Evolutionary conservation across 2,797 vertebrate genomes (phyloP), one percentile per base, ranked within the genome.

Genomic region (Artibeus lituratus): DNA sequence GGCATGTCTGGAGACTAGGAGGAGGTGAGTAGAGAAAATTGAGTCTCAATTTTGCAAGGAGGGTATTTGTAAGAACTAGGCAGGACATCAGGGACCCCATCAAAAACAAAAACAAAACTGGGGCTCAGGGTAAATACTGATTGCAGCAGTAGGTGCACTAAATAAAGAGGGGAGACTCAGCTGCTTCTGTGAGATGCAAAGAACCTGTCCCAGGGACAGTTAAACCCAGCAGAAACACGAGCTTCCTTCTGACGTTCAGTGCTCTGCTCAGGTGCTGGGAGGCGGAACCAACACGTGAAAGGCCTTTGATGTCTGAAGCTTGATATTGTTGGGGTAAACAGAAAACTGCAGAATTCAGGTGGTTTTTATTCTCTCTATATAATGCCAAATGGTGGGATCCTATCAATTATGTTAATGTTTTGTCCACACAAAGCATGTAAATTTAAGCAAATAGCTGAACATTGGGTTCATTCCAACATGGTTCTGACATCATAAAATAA

Each of bases 401-500:
- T 90, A 72, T 91, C n/a, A 91, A 91, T 95, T 94, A 90, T 69
- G 69, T 51, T 91, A 84, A 32, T 55, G 18, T 91, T 88, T 89
- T 92, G 24, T 78, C 44, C 42, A 87, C 47, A 78, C 5, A 90
- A 62, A 88, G 81, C 37, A 55, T 74, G 67, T 72, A 65, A 77
- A 82, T 93, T 90, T 93, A 69, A 95, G 51, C 62, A 91, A 90
- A 85, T 74, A 84, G 15, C 22, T 93, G 69, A 95, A 57, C 84
- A 47, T 42, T 90, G 32, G 3, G 21, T 21, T 93, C 88, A 3
- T 88, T 87, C 67, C 16, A 90, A 59, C 22, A 32, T 39, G 24
- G 53, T 92, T 94, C n/a, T 95, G 37, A 80, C 69, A 82, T 95
- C 67, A 87, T 59, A 94, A 93, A 94, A 69, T 84, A 89, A 83